phyloP scores from a whole-genome alignment of 2,797 vertebrate genomes.

The Ctenosaura bakeri region DNA sequence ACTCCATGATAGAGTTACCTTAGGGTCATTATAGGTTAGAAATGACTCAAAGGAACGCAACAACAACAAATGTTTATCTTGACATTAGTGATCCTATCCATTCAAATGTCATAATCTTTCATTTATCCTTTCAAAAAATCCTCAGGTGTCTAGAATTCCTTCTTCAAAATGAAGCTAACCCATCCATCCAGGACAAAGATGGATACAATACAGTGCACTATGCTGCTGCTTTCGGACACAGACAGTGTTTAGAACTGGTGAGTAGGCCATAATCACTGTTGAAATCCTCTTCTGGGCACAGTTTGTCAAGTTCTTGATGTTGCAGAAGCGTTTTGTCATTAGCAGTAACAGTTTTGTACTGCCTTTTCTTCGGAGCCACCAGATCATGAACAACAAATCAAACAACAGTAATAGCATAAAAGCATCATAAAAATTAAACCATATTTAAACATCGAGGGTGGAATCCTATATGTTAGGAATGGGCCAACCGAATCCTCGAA shows the following conservation, averaged over 20 bases:
- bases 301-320: neutral
- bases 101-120: neutral
- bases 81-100: rapidly evolving
- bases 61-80: too few species aligned
- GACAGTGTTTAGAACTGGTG: slow-evolving; percentile 94
- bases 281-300: neutral
- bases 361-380: too few species aligned
- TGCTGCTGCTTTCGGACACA: slow-evolving; percentile 96
- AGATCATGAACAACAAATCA: too few species aligned
- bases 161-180: slow-evolving; percentile 91
- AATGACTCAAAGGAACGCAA: too few species aligned
- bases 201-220: slow-evolving; percentile 96
- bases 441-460: too few species aligned
- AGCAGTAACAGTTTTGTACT: too few species aligned
- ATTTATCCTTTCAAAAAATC: slow-evolving; percentile 51
- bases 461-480: too few species aligned
- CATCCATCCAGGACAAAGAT: slow-evolving; percentile 92
- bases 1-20: too few species aligned
- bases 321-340: neutral
- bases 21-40: too few species aligned
- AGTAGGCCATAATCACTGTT: slow-evolving; percentile 64
- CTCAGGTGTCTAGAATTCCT: slow-evolving; percentile 95
- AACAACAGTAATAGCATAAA: too few species aligned
- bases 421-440: too few species aligned
- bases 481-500: too few species aligned